Conservation (phyloP, 2,888 invertebrate genomes). For the Matsumyia berberina region DNA sequence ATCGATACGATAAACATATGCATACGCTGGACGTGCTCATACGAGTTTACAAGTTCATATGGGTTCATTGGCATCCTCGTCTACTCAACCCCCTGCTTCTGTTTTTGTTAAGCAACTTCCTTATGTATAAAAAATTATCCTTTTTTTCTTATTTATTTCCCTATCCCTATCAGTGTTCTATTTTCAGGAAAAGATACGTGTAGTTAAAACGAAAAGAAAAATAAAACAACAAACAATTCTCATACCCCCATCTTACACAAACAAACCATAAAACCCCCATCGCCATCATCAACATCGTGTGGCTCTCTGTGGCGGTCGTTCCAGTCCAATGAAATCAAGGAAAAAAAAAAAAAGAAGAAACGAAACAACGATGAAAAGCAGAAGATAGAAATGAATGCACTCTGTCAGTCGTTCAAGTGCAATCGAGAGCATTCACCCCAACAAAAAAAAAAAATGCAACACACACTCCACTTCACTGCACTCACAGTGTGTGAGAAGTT, state of each 20-base stretch:
- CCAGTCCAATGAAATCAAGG: constrained; percentile 54
- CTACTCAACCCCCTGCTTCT: constrained; percentile 57
- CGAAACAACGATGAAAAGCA: constrained; percentile 40
- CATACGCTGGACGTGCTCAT: not conserved
- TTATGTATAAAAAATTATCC: constrained; percentile 62
- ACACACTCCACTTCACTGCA: constrained; percentile 15
- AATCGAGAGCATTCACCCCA: constrained; percentile 81
- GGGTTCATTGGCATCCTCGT: constrained; percentile 71
- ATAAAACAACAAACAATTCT: constrained; percentile 34
- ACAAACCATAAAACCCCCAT: constrained; percentile 74
- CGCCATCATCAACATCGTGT: constrained; percentile 29
- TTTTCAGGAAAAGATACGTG: constrained; percentile 61
- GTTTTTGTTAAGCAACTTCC: constrained; percentile 67
- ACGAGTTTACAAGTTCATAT: constrained; percentile 65
- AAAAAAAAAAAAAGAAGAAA: constrained; percentile 26
- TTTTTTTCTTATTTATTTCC: constrained; percentile 24
- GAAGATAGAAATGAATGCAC: constrained; percentile 73
- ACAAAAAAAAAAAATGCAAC: constrained; percentile 38
- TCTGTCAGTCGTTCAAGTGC: constrained; percentile 82
- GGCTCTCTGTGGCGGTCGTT: constrained; percentile 46
- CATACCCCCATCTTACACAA: constrained; percentile 67
- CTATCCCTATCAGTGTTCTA: constrained; percentile 72
- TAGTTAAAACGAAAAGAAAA: constrained; percentile 32
- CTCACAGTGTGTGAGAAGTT: constrained; percentile 23
- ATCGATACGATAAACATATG: constrained; percentile 3